phyloP scores from a whole-genome alignment of 2,113 vertebrate genomes.

The Clarias macrocephalus region DNA sequence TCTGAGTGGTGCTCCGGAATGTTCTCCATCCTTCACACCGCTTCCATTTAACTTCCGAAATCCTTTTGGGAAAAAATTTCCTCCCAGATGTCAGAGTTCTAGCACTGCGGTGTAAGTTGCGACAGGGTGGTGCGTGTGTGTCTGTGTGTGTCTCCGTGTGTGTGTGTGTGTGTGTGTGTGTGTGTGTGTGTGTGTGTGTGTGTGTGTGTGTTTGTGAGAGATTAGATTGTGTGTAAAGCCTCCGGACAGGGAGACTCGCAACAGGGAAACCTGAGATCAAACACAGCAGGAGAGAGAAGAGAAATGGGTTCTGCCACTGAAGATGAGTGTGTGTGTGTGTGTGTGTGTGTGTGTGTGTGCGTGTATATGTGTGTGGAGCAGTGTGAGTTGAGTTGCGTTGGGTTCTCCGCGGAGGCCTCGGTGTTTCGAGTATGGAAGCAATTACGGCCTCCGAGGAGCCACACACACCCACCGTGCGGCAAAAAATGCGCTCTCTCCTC shows the following conservation, averaged over 20 bases:
- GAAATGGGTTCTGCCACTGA: constrained; percentile 37
- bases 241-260: constrained; percentile 15
- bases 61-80: background rate
- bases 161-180: constrained; percentile 35
- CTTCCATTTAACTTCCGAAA: constrained; percentile 4
- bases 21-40: background rate
- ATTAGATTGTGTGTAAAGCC: constrained; percentile 31
- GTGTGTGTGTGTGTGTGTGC: constrained; percentile 60
- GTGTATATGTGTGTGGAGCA: constrained; percentile 61
- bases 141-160: constrained; percentile 21
- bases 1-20: background rate
- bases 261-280: constrained; percentile 34
- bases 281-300: constrained; percentile 34
- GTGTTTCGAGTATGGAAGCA: constrained; percentile 88
- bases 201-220: constrained; percentile 33
- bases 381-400: constrained; percentile 22
- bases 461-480: constrained; percentile 82
- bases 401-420: constrained; percentile 68
- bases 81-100: background rate
- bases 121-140: constrained; percentile 8
- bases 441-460: constrained; percentile 85
- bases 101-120: background rate
- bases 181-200: constrained; percentile 39
- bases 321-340: constrained; percentile 55
- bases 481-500: constrained; percentile 77